Conservation (phyloP, 2,797 vertebrate species). For the Muscicapa comitata region DNA sequence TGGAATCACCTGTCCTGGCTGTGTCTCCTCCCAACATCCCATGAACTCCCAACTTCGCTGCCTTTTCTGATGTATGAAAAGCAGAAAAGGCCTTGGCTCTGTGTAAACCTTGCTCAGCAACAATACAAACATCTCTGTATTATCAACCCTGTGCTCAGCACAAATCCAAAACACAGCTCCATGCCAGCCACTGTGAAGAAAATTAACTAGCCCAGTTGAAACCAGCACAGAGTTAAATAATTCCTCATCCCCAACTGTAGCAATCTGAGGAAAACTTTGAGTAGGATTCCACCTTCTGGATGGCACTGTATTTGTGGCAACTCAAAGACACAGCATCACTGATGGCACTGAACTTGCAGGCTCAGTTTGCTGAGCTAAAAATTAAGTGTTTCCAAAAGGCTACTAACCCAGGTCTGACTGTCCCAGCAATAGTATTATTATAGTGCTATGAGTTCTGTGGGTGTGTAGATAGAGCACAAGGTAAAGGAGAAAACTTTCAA, state of each 20-base stretch:
- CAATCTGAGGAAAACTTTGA: accelerated
- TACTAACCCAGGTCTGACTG: background rate
- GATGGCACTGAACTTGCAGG: background rate
- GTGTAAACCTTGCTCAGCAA: background rate
- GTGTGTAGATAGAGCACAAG: background rate
- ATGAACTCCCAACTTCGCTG: accelerated
- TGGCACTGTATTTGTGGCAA: background rate
- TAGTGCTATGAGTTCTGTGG: background rate
- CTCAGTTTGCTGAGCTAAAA: background rate
- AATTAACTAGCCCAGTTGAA: background rate
- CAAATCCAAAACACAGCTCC: background rate
- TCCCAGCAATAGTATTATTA: background rate
- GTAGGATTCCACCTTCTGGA: background rate
- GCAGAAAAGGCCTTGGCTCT: background rate
- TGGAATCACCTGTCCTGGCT: background rate
- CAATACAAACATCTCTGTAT: background rate
- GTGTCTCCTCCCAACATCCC: background rate
- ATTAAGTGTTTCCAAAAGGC: background rate
- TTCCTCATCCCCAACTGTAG: background rate
- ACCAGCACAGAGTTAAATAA: background rate
- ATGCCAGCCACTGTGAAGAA: background rate
- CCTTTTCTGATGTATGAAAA: accelerated
- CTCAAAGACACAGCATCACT: background rate
- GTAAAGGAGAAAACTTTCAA: background rate
- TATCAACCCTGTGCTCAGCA: background rate